phyloP scores from a whole-genome alignment of 1,140 invertebrate species.

The Aporrectodea caliginosa region DNA sequence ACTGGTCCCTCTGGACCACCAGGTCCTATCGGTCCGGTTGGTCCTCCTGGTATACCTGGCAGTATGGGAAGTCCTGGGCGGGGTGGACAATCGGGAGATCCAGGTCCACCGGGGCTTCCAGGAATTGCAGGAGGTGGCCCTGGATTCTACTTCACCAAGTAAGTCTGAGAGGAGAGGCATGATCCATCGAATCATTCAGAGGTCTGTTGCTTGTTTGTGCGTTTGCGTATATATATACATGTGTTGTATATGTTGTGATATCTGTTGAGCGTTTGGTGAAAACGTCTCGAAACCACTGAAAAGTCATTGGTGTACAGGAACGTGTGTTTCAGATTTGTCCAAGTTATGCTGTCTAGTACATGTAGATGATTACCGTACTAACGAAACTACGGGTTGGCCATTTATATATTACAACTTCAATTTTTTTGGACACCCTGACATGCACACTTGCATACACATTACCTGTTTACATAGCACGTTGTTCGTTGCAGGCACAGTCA shows the following conservation, averaged over 20 bases:
- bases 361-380: background rate
- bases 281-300: too few relatives aligned
- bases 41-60: constrained; percentile 22
- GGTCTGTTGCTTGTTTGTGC: too few relatives aligned
- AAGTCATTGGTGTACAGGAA: too few relatives aligned
- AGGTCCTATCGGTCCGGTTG: constrained; percentile 58
- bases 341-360: too few relatives aligned
- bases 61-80: constrained; percentile 16
- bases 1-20: constrained; percentile 61
- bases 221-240: too few relatives aligned
- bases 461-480: too few relatives aligned
- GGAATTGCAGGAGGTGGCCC: constrained; percentile 61
- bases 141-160: constrained; percentile 62
- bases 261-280: background rate
- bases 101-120: constrained; percentile 43
- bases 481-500: constrained; percentile 82
- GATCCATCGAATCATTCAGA: background rate
- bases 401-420: background rate
- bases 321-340: too few relatives aligned
- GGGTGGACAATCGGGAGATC: constrained; percentile 24
- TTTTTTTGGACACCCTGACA: background rate
- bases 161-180: constrained; percentile 9
- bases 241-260: background rate
- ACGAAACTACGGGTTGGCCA: background rate
- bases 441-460: too few relatives aligned